Base-by-base conservation (phyloP, 2,888 invertebrate species). In the Aphodius granarius region DNA sequence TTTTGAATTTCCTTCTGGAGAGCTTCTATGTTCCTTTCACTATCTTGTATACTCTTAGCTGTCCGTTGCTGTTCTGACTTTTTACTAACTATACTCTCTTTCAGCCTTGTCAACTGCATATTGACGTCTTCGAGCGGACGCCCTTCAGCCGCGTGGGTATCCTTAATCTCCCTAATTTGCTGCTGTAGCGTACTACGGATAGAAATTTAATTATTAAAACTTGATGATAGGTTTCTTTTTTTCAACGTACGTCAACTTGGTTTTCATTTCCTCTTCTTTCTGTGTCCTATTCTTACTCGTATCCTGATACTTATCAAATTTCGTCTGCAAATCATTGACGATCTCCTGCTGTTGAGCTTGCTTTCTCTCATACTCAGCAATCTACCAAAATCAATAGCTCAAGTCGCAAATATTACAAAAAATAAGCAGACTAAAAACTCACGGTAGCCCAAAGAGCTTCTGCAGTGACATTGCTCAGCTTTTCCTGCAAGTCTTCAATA, bases 161-260 rank as follows among this genome's bases (percentile, higher is more conserved):
- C 81, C 80, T 88, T 88, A 19, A 89, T 78, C 76, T 85, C 83
- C 1, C 19, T 22, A 17, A 85, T 79, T 75, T 85, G 79, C 20
- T 80, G 81, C 22, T 83, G 81, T 13, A 84, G 76, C 70, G 78
- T 78, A 66, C 81, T 83, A 79, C 73, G 80, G 80, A n/a, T n/a
- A 78, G 75, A 21, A 71, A 62, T 71, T n/a, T 16, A 75, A 74
- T 17, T 73, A 66, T 43, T 43, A n/a, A n/a, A n/a, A n/a, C n/a
- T 43, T 43, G 43, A 73, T 18, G n/a, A 19, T 74, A 16, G 19
- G 65, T 63, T 43, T 3, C 21, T 75, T 15, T 65, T 43, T 23
- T 75, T 72, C 13, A 66, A 84, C 88, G 86, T 84, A 90, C 90
- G 87, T 85, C 73, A 91, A 88, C 77, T 85, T 85, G 13, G 85